Evolutionary conservation across 2,113 vertebrate species (phyloP).

Genomic region (Arothron firmamentum): DNA sequence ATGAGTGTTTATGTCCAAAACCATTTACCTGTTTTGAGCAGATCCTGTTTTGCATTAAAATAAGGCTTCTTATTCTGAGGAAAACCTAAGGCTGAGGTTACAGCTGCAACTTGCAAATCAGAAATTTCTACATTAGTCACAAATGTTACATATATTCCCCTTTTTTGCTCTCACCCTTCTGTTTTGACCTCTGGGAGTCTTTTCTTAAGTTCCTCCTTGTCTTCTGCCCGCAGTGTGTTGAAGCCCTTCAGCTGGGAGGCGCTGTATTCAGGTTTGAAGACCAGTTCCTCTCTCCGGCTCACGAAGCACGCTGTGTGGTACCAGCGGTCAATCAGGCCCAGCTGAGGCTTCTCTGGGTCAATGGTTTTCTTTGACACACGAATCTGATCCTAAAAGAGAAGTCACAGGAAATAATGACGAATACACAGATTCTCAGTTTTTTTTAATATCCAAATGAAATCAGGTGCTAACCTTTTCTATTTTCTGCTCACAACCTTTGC

Average conservation of each 20-base stretch:
- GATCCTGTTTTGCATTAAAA: too few species aligned
- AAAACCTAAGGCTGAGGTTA: too few species aligned
- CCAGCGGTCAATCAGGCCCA: slow-evolving; percentile 98
- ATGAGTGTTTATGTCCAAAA: too few species aligned
- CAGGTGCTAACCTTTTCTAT: slow-evolving; percentile 86
- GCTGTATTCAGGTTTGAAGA: slow-evolving; percentile 81
- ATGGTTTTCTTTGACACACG: slow-evolving; percentile 94
- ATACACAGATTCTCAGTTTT: too few species aligned
- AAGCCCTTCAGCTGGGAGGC: slow-evolving; percentile 90
- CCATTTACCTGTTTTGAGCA: too few species aligned
- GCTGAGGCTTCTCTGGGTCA: slow-evolving; percentile 89
- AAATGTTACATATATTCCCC: neutral
- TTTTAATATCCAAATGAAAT: neutral
- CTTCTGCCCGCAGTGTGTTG: slow-evolving; percentile 78
- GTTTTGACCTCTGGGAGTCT: slow-evolving; percentile 84
- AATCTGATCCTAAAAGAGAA: slow-evolving; percentile 82
- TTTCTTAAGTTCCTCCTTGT: slow-evolving; percentile 86
- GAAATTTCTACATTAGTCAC: neutral
- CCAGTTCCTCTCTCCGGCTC: slow-evolving; percentile 82
- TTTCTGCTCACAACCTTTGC: slow-evolving; percentile 92
- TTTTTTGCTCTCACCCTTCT: slow-evolving; percentile 79
- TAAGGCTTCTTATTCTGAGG: too few species aligned
- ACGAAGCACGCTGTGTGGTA: slow-evolving; percentile 93
- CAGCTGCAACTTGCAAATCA: neutral
- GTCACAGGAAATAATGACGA: neutral